Percentiles rank a stretch among this genome's conserved stretches.
Conservation (phyloP, 2,113 vertebrate genomes). For the Syngnathus typhle region DNA sequence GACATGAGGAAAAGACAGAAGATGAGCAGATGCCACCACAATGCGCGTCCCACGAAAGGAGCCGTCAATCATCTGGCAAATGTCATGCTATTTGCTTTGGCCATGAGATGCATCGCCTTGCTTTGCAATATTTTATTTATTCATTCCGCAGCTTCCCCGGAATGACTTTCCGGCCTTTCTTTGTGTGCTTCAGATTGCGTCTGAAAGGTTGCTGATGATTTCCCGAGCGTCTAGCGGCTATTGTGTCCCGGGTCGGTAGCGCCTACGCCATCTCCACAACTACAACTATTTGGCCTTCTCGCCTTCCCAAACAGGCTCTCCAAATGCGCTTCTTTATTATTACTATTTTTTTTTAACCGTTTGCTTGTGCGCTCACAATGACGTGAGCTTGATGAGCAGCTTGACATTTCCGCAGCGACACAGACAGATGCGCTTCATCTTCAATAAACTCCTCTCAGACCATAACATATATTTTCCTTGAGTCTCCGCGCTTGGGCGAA, state of each 20-base stretch:
- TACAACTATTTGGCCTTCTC: too few species aligned
- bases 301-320: too few species aligned
- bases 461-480: too few species aligned
- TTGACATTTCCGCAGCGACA: too few species aligned
- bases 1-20: neutral
- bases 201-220: constrained; percentile 9
- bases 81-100: constrained; percentile 12
- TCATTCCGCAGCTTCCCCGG: neutral
- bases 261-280: neutral
- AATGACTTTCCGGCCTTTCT: constrained; percentile 9
- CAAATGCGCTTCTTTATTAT: too few species aligned
- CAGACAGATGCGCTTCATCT: too few species aligned
- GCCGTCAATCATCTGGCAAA: constrained; percentile 23
- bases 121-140: neutral
- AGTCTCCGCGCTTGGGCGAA: too few species aligned
- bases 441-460: too few species aligned
- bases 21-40: constrained; percentile 5
- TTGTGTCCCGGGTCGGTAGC: neutral
- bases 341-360: too few species aligned
- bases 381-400: too few species aligned
- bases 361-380: too few species aligned
- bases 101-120: neutral
- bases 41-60: neutral
- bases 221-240: neutral
- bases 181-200: neutral